Percentiles rank a stretch among this genome's conserved stretches.
Evolutionary conservation across 1,140 invertebrate genomes (phyloP).

Genomic region (Amyelois transitella): DNA sequence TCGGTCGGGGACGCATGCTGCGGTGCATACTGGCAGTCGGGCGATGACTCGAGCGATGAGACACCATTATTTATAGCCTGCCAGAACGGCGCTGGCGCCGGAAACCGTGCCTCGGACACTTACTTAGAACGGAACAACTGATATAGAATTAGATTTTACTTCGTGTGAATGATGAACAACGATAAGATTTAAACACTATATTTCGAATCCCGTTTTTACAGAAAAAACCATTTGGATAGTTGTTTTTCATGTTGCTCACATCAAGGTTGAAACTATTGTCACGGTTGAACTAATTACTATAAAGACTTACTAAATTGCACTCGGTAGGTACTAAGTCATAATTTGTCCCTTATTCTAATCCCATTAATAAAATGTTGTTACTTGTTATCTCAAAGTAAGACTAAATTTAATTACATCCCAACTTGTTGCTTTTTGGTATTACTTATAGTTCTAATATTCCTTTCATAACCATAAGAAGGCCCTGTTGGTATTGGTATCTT

Average conservation of each 20-base stretch:
- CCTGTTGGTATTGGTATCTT: too few species aligned
- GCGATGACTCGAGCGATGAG: constrained; percentile 65
- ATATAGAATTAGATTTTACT: constrained; percentile 8
- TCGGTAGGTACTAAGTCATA: too few species aligned
- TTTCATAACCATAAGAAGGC: too few species aligned
- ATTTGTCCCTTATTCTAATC: too few species aligned
- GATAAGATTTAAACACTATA: background rate
- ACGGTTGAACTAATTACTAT: background rate
- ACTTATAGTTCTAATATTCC: too few species aligned
- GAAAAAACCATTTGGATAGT: background rate
- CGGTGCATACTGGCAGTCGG: constrained; percentile 42
- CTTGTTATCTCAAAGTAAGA: too few species aligned
- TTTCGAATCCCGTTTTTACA: background rate
- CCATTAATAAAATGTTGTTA: too few species aligned
- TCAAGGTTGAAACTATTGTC: background rate
- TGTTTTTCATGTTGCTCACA: background rate
- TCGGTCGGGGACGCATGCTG: constrained; percentile 44
- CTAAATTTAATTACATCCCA: too few species aligned
- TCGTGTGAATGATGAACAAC: background rate
- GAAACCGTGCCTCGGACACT: constrained; percentile 52
- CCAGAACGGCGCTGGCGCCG: constrained; percentile 58
- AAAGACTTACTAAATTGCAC: background rate
- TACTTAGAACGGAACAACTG: constrained; percentile 48
- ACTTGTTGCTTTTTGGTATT: too few species aligned
- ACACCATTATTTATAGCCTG: constrained; percentile 70